Percentiles rank a stretch among this genome's conserved stretches.
phyloP scores from a whole-genome alignment of 2,888 invertebrate species.

The Tuta absoluta region DNA sequence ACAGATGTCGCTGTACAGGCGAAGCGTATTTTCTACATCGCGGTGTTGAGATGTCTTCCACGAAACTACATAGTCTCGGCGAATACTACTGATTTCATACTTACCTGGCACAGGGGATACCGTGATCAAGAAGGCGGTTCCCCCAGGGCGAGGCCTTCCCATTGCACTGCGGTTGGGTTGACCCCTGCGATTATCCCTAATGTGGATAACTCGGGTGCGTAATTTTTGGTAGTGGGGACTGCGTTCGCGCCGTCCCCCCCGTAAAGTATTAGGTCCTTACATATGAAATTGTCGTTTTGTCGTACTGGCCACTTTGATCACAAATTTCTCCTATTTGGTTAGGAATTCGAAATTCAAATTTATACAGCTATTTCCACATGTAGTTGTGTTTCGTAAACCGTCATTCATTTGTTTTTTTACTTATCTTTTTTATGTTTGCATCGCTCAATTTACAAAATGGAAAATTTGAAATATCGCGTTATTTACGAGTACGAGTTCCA shows the following conservation, averaged over 20 bases:
- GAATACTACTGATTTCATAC: conserved; percentile 2
- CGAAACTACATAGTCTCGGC: not conserved
- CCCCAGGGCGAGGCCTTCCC: conserved; percentile 27
- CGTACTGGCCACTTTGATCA: no score
- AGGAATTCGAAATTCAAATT: no score
- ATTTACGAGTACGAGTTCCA: no score
- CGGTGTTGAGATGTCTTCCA: conserved; percentile 17
- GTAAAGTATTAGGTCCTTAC: not conserved
- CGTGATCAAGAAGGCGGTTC: conserved; percentile 29
- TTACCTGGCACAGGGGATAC: conserved; percentile 28
- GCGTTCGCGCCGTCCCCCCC: conserved; percentile 28
- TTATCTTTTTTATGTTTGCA: no score
- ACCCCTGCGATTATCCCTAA: conserved; percentile 29
- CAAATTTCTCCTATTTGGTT: no score
- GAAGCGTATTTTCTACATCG: conserved; percentile 2
- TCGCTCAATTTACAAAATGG: no score
- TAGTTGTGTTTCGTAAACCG: no score
- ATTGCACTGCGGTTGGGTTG: conserved; percentile 28
- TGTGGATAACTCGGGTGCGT: conserved; percentile 29
- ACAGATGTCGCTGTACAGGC: conserved; percentile 13
- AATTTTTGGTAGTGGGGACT: conserved; percentile 29
- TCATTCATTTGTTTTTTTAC: no score
- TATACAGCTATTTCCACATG: no score
- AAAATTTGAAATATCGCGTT: no score
- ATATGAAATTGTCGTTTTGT: no score